Conservation (phyloP, 2,113 vertebrate genomes). For the Dasyurus viverrinus region DNA sequence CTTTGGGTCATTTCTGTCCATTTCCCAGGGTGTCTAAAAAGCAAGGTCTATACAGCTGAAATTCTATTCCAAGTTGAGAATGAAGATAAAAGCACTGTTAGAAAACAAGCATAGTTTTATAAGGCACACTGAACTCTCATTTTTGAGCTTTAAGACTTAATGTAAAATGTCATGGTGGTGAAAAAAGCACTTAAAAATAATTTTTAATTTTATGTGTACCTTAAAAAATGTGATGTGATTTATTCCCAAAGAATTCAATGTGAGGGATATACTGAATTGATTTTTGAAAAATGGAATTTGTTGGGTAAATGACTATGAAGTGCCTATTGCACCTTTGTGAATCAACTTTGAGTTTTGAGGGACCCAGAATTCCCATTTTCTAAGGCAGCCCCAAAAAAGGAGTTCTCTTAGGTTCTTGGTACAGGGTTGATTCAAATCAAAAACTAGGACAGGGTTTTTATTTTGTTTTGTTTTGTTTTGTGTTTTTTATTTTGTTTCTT, state of each 20-base stretch:
- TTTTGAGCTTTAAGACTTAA: conserved; percentile 57
- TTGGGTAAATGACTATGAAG: not conserved
- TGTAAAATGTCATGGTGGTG: conserved; percentile 58
- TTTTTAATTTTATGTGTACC: conserved; percentile 69
- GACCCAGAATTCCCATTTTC: not conserved
- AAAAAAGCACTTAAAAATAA: conserved; percentile 64
- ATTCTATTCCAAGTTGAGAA: not conserved
- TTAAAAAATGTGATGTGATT: not conserved
- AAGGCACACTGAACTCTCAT: conserved; percentile 61
- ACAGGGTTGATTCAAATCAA: conserved; percentile 48
- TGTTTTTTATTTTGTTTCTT: not conserved
- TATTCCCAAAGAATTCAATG: not conserved
- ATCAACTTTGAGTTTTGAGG: not conserved
- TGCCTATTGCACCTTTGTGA: conserved; percentile 16
- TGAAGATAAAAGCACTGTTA: conserved; percentile 63
- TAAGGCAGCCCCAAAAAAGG: conserved; percentile 1
- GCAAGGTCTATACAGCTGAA: not conserved
- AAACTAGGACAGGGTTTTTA: conserved; percentile 31
- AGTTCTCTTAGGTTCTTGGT: conserved; percentile 51
- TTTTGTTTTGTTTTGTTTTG: not conserved
- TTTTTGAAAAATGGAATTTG: not conserved
- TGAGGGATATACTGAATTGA: not conserved
- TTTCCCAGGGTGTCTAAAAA: conserved; percentile 29
- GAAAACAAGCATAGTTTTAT: conserved; percentile 70
- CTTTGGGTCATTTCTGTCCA: not conserved